A percentile compares a stretch with the other conserved stretches of the same genome.
Conservation (phyloP, 1,140 invertebrate species). For the Bombus consobrinus region DNA sequence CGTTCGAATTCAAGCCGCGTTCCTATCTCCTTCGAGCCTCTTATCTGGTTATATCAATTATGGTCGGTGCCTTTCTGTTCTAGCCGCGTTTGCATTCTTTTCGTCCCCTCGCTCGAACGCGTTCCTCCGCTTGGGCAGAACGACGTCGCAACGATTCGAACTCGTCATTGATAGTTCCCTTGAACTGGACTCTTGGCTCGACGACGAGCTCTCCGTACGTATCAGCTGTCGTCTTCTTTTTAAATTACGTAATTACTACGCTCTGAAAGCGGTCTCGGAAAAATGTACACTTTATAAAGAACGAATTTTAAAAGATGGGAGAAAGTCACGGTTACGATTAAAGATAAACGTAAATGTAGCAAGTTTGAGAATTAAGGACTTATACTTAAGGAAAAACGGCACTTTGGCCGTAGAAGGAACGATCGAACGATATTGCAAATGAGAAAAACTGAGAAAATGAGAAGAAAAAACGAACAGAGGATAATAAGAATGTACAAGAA, state of each 20-base stretch:
- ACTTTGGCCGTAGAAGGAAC: too few relatives aligned
- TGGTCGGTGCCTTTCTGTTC: slow-evolving; percentile 36
- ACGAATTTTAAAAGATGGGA: neutral
- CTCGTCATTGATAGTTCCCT: slow-evolving; percentile 8
- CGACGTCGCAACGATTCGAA: neutral
- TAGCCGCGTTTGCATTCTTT: slow-evolving; percentile 46
- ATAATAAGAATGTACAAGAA: too few relatives aligned
- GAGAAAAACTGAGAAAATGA: too few relatives aligned
- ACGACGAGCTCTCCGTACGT: neutral
- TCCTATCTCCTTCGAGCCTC: slow-evolving; percentile 25
- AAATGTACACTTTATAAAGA: neutral
- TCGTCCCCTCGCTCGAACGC: slow-evolving; percentile 29
- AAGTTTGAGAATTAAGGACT: too few relatives aligned
- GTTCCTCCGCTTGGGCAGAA: neutral
- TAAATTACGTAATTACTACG: neutral
- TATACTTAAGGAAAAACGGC: too few relatives aligned
- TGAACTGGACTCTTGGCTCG: neutral
- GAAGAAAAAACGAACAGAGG: neutral
- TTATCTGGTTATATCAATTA: slow-evolving; percentile 67
- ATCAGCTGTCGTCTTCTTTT: neutral
- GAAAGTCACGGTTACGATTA: too few relatives aligned
- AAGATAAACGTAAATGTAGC: too few relatives aligned
- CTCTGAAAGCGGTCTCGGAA: neutral
- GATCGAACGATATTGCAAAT: too few relatives aligned
- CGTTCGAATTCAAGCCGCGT: slow-evolving; percentile 52